Percentiles rank a stretch among this genome's conserved stretches.
phyloP scores from a whole-genome alignment of 2,113 vertebrate species.

The Carassius gibelio region DNA sequence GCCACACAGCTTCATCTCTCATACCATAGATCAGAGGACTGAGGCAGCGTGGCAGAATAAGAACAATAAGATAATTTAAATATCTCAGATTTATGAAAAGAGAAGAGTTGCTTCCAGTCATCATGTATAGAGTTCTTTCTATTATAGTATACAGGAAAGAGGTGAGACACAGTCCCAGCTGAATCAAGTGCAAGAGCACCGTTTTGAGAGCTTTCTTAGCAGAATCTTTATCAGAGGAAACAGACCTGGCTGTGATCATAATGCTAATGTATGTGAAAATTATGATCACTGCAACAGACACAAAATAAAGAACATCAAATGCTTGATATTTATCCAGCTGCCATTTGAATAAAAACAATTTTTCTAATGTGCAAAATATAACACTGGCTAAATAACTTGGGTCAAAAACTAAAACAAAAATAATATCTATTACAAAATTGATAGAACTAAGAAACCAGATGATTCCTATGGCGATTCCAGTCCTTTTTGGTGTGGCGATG shows the following conservation, averaged over 20 bases:
- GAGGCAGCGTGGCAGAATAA: slow-evolving; percentile 55
- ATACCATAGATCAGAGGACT: slow-evolving; percentile 61
- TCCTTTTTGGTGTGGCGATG: slow-evolving; percentile 64
- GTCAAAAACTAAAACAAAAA: slow-evolving; percentile 9
- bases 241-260: slow-evolving; percentile 63
- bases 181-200: slow-evolving; percentile 65
- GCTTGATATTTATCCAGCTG: slow-evolving; percentile 53
- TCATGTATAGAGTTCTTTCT: slow-evolving; percentile 17
- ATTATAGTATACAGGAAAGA: slow-evolving; percentile 55
- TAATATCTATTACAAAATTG: slow-evolving; percentile 47
- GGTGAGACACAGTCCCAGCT: slow-evolving; percentile 64
- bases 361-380: slow-evolving; percentile 39
- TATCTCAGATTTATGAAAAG: slow-evolving; percentile 46
- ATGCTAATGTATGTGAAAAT: slow-evolving; percentile 64
- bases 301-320: slow-evolving; percentile 57
- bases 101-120: slow-evolving; percentile 3
- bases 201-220: slow-evolving; percentile 63
- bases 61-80: slow-evolving; percentile 34
- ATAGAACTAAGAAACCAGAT: slow-evolving; percentile 59
- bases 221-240: slow-evolving; percentile 62
- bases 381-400: slow-evolving; percentile 21
- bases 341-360: slow-evolving; percentile 53
- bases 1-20: slow-evolving; percentile 52
- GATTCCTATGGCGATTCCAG: slow-evolving; percentile 40
- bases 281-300: slow-evolving; percentile 50